These are phyloP conservation scores for Oreochromis spilurus DNA, from an alignment of 2,113 vertebrate species.

Conservation along the genomic window DNA sequence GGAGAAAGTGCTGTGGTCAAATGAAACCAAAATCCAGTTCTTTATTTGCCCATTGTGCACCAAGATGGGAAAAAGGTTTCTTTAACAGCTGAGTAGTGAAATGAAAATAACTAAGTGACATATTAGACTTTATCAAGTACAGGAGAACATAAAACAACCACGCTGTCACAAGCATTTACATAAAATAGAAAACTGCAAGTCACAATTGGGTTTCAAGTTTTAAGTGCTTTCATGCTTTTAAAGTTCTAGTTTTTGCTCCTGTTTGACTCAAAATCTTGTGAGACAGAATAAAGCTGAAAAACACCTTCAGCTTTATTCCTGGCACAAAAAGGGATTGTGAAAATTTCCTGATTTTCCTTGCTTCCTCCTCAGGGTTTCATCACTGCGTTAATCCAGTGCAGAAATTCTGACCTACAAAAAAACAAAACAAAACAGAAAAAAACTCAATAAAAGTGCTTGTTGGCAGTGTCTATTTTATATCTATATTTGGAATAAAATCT, in stretches of 20 bases:
- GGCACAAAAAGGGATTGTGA: background rate
- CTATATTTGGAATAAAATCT: slow-evolving; percentile 3
- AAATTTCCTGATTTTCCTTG: background rate
- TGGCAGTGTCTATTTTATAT: background rate
- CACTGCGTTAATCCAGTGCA: background rate
- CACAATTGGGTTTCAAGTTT: background rate
- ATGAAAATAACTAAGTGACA: background rate
- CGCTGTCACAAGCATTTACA: background rate
- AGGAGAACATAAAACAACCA: background rate
- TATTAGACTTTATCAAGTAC: background rate
- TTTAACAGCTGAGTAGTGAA: background rate
- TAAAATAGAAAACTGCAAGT: background rate
- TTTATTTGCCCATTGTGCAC: background rate
- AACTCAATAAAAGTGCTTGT: background rate
- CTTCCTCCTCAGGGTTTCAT: background rate
- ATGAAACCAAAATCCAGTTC: background rate
- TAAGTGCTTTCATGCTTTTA: background rate
- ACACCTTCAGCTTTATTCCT: background rate
- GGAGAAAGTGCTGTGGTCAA: background rate
- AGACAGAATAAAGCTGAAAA: background rate
- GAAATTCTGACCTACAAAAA: background rate
- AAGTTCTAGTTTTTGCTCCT: background rate
- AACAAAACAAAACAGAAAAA: background rate
- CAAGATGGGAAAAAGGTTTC: background rate
- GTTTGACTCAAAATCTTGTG: background rate